Conservation (phyloP, 2,113 vertebrate genomes). For the Cebus imitator region DNA sequence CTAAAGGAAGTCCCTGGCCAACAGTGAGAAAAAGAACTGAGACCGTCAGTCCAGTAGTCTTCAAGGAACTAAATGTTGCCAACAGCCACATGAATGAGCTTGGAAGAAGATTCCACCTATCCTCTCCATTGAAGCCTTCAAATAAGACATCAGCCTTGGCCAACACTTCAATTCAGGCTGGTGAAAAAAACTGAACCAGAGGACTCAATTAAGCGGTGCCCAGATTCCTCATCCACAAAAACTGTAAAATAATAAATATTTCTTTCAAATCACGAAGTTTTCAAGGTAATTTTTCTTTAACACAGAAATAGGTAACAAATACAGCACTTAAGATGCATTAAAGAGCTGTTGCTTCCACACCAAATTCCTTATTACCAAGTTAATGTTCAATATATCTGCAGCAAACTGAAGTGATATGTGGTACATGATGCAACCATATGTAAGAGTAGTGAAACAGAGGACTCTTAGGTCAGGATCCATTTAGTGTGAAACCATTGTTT, state of each 20-base stretch:
- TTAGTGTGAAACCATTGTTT: background rate
- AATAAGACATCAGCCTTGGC: background rate
- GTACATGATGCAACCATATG: background rate
- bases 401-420: background rate
- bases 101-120: background rate
- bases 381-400: background rate
- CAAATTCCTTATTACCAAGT: background rate
- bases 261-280: background rate
- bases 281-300: background rate
- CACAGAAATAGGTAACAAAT: background rate
- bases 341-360: background rate
- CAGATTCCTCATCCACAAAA: background rate
- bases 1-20: background rate
- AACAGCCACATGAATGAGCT: background rate
- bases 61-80: background rate
- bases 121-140: background rate
- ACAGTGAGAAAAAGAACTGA: background rate
- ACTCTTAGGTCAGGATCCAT: background rate
- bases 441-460: background rate
- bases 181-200: background rate
- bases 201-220: background rate
- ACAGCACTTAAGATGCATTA: background rate
- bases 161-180: background rate
- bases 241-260: background rate
- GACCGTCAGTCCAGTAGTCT: background rate